phyloP scores from a whole-genome alignment of 2,797 vertebrate genomes.

The Clarias pachynema region DNA sequence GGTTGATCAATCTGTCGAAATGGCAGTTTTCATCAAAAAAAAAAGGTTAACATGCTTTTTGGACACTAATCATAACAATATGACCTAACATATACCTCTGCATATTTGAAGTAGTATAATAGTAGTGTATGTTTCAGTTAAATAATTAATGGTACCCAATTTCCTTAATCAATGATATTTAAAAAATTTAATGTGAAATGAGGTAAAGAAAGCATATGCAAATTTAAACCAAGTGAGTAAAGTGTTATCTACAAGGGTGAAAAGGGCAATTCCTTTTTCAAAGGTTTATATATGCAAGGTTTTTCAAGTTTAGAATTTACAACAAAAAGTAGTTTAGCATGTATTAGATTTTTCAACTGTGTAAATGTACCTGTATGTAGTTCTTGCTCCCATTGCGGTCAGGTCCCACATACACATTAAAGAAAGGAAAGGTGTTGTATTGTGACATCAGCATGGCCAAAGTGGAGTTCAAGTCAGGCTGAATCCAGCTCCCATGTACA shows the following conservation, averaged over 20 bases:
- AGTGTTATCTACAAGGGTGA: constrained; percentile 7
- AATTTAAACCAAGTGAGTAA: background rate
- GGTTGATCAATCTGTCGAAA: constrained; percentile 88
- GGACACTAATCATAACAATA: background rate
- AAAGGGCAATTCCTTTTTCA: background rate
- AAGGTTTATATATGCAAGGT: background rate
- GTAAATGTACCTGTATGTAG: constrained; percentile 67
- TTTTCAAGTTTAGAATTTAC: background rate
- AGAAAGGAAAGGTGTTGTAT: constrained; percentile 90
- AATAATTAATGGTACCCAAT: background rate
- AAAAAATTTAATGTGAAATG: background rate
- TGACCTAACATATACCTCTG: background rate
- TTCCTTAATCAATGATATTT: background rate
- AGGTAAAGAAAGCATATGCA: background rate
- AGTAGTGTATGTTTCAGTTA: background rate
- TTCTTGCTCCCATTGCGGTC: constrained; percentile 66
- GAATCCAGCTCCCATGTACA: constrained; percentile 73
- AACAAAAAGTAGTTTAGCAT: background rate
- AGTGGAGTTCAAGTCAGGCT: constrained; percentile 84
- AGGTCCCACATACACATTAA: constrained; percentile 81
- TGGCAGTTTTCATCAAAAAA: background rate
- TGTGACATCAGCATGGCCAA: constrained; percentile 85
- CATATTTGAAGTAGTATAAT: background rate
- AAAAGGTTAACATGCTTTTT: background rate
- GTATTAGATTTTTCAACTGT: background rate